Base-by-base conservation (phyloP, 1,140 invertebrate species). In the Orchesella cincta region DNA sequence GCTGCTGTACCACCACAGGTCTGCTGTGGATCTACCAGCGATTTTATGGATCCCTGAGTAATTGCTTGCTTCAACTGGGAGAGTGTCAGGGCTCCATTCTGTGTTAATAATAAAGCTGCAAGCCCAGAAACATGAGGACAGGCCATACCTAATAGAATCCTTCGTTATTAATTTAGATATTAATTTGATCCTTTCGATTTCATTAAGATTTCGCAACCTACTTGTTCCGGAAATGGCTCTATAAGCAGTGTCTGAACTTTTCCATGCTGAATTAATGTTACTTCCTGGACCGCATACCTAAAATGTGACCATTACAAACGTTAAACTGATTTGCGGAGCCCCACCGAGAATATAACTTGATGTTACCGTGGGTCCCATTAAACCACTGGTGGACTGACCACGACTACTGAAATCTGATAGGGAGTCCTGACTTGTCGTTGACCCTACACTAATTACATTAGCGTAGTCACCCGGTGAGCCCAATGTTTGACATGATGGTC, bases 261-360 rank as follows among this genome's bases (percentile, higher is more conserved):
- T 1, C 26, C 39, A 74, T 5, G 79, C n/a, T 26, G 74, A 78
- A 0, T 67, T 34, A 20, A 81, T 71, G 14, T n/a, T 23, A 5
- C 12, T 1, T 33, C 79, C 79, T 3, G 79, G 79, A 31, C 77
- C 79, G 16, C 54, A 26, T 28, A n/a, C n/a, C n/a, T n/a, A n/a
- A n/a, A n/a, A n/a, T n/a, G n/a, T n/a, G n/a, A n/a, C n/a, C n/a
- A 80, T 54, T 34, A 77, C 79, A 2, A 76, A 76, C 52, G 77
- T 80, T 31, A 75, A n/a, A n/a, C 12, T 51, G 46, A n/a, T n/a
- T n/a, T 12, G 46, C 46, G 12, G 46, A 51, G n/a, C 46, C 12
- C 46, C 12, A 51, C 12, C 12, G n/a, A 51, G n/a, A 14, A 12
- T 14, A 51, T n/a, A 51, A 51, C 46, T 51, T 51, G n/a, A n/a